These are phyloP conservation scores for Aeoliscus strigatus DNA, from an alignment of 2,797 vertebrate species.

Conservation along the genomic window DNA sequence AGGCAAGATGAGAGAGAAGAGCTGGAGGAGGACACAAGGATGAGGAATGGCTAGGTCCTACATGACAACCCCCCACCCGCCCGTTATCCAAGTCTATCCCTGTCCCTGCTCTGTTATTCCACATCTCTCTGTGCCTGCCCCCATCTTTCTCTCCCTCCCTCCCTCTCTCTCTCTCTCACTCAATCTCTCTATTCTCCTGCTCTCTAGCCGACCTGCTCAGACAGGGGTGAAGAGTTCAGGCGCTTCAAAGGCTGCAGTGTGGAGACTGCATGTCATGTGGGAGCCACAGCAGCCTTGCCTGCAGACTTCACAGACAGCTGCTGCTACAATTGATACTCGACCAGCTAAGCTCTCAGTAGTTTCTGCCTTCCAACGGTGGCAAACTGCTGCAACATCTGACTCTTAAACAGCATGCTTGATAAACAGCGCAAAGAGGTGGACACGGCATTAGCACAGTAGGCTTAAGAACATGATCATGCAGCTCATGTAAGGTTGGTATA, in stretches of 20 bases:
- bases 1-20: constrained; percentile 40
- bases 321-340: constrained; percentile 69
- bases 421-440: constrained; percentile 40
- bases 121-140: constrained; percentile 57
- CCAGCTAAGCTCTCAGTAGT: constrained; percentile 55
- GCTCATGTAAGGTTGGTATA: constrained; percentile 10
- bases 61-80: constrained; percentile 56
- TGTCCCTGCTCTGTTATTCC: constrained; percentile 59
- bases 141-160: constrained; percentile 34
- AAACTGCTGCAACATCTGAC: constrained; percentile 42
- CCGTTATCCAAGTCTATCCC: constrained; percentile 45
- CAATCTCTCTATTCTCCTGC: constrained; percentile 65
- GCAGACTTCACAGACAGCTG: constrained; percentile 70
- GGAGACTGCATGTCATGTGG: constrained; percentile 73
- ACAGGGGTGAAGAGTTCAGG: constrained; percentile 80
- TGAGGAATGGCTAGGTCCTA: constrained; percentile 53
- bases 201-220: constrained; percentile 73
- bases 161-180: constrained; percentile 39
- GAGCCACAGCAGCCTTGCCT: constrained; percentile 70
- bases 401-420: constrained; percentile 37
- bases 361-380: constrained; percentile 33
- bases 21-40: constrained; percentile 47
- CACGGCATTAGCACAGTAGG: constrained; percentile 15
- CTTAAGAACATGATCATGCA: constrained; percentile 26
- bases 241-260: constrained; percentile 77